Evolutionary conservation across 2,888 invertebrate species (phyloP).

Genomic region (Scaptomyza cyrtandrae): DNA sequence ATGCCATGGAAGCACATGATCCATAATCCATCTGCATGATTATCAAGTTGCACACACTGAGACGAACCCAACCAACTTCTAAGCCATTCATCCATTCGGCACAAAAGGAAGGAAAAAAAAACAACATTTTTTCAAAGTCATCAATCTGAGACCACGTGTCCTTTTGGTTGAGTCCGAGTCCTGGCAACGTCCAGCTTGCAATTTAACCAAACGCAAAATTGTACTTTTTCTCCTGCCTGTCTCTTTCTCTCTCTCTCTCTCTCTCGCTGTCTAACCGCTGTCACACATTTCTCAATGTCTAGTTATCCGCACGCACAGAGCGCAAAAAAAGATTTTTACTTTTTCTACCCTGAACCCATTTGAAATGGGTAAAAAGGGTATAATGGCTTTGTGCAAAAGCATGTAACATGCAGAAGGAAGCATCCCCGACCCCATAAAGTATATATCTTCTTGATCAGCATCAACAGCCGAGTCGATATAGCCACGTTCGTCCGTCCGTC

Average conservation of each 20-base stretch:
- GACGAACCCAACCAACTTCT: background rate
- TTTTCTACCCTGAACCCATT: no score
- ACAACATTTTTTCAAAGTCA: constrained; percentile 19
- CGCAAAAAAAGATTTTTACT: background rate
- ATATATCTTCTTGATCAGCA: no score
- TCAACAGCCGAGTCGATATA: no score
- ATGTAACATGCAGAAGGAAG: no score
- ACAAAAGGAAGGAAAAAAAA: background rate
- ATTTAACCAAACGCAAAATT: constrained; percentile 24
- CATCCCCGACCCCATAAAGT: no score
- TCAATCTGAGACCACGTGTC: constrained; percentile 35
- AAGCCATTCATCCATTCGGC: constrained; percentile 14
- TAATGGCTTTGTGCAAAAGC: no score
- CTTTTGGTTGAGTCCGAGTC: background rate
- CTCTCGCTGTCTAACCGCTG: background rate
- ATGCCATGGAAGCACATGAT: constrained; percentile 4
- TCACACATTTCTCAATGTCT: background rate
- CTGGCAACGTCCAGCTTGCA: constrained; percentile 14
- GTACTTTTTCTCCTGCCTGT: constrained; percentile 8
- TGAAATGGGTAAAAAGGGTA: no score
- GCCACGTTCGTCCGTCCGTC: no score
- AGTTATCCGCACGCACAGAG: background rate
- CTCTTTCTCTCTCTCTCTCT: background rate
- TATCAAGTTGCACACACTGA: constrained; percentile 29
- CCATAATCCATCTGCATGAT: constrained; percentile 20